Base-by-base conservation (phyloP, 2,797 vertebrate species). In the Phyllotis vaccarum region DNA sequence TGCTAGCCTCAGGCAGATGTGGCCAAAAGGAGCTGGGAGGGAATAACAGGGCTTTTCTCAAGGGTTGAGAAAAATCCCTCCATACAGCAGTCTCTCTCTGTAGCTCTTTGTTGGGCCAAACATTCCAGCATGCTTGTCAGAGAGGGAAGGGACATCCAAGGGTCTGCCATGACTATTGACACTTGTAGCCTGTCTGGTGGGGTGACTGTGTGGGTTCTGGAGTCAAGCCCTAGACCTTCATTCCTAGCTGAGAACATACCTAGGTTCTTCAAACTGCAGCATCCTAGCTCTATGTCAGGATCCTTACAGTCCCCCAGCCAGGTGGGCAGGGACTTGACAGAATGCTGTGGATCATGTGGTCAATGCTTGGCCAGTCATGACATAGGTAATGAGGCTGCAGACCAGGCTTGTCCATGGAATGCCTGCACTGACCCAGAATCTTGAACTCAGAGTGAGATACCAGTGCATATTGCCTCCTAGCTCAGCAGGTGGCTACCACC, bases 401-500 rank as follows among this genome's bases (percentile, higher is more conserved):
- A 17, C 27, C 16, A n/a, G 93, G 74, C 2, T 37, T 31, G 0
- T 34, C 58, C 22, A 0, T 64, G 78, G 60, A 85, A 34, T 24
- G 24, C 24, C 62, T 27, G 4, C 6, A 29, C 6, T 10, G 2
- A 78, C 85, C n/a, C 6, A 58, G 62, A 60, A 22, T 52, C 68
- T 74, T 43, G 56, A 89, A 54, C 78, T 68, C 34, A 40, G 81
- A 24, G 81, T 34, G 52, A 29, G 52, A 34, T 11, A 43, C 0
- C 0, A 52, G 31, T 74, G 86, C 22, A 3, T 29, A 40, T 1
- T 68, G 43, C 76, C 56, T 88, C 54, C 64, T 22, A 72, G 60
- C 92, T 37, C 81, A 6, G 90, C 8, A 10, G 78, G 94, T n/a
- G 75, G 83, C 95, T 13, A 4, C 94, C 62, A 66, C 95, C 81